Conservation (phyloP, 1,140 invertebrate genomes). For the Arion vulgaris region DNA sequence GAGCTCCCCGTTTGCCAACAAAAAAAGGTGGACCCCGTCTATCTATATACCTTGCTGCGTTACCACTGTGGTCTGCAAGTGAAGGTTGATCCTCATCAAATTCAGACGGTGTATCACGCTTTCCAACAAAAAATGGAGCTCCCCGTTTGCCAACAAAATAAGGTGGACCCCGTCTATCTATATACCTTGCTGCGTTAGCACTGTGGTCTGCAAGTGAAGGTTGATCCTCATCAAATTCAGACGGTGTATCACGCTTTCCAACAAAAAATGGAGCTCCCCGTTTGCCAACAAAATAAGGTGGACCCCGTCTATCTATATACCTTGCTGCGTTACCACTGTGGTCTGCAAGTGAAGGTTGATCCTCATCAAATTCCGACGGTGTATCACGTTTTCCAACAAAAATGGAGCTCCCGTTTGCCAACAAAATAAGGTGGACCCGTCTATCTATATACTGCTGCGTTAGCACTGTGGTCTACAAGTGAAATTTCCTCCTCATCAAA, state of each 20-base stretch:
- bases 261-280: background rate
- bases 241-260: background rate
- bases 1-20: conserved; percentile 1
- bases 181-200: background rate
- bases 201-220: background rate
- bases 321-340: background rate
- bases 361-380: background rate
- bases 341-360: background rate
- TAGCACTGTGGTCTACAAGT: background rate
- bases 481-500: background rate
- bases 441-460: background rate
- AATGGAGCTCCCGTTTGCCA: background rate
- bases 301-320: conserved; percentile 3
- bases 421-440: conserved; percentile 9
- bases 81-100: background rate
- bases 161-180: background rate
- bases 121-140: conserved; percentile 4
- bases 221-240: background rate
- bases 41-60: background rate
- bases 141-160: conserved; percentile 7
- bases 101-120: background rate
- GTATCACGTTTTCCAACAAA: conserved; percentile 14
- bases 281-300: conserved; percentile 16
- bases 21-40: background rate
- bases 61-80: background rate